Evolutionary conservation across 2,888 invertebrate species (phyloP), one percentile per base, ranked within the genome.

Genomic region (Synanthedon vespiformis): DNA sequence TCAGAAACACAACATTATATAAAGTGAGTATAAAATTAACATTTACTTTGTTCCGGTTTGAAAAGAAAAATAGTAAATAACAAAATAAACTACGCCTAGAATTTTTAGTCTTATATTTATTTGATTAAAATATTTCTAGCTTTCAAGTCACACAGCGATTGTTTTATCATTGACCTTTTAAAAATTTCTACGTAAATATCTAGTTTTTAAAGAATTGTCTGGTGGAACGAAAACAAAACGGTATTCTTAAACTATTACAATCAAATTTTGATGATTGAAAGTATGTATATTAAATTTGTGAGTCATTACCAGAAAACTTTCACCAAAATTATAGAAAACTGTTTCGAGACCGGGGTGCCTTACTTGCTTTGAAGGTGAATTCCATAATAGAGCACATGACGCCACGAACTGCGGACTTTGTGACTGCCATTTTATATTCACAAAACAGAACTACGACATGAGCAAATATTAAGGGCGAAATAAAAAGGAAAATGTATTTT

Each of bases 321-420:
- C 57, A 54, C 55, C 55, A 10, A 40, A 14, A 34, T 48, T 51
- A 51, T 52, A 49, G 51, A 54, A 50, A 54, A 57, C 51, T 53
- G 54, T 52, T 51, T 52, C n/a, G 53, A 16, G 12, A 40, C 40
- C 12, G 13, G 14, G 6, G 55, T 58, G 48, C 59, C 83, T 86
- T 85, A 87, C 87, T 87, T 81, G 87, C 87, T 87, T 80, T 86
- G 64, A 87, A 87, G 57, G 87, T 87, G 62, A 87, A 79, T 70
- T 87, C 87, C 85, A 87, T 83, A 59, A 87, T 75, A 55, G 85
- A 79, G 64, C 85, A 87, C 87, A 87, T 87, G 61, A 86, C 77
- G 56, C 87, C 87, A 55, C 87, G 82, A 52, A 87, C 83, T 52
- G 76, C 78, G 49, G 85, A 79, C 64, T 83, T 86, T 13, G 87